phyloP scores from a whole-genome alignment of 2,797 vertebrate genomes.

The Sternotherus odoratus region DNA sequence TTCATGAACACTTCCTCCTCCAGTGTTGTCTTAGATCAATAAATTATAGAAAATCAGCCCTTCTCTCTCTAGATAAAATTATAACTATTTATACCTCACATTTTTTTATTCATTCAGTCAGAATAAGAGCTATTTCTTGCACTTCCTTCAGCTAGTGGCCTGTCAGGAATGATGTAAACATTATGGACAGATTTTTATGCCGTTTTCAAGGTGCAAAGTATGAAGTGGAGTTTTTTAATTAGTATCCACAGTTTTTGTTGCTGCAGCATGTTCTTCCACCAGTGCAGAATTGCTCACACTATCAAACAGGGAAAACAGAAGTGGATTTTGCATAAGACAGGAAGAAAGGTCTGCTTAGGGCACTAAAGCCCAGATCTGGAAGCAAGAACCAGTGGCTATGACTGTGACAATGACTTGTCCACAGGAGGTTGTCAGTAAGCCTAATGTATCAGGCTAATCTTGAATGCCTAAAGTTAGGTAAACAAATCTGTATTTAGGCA shows the following conservation, averaged over 20 bases:
- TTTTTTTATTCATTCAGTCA: neutral
- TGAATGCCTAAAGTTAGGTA: neutral
- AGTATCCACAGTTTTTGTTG: neutral
- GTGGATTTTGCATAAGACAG: neutral
- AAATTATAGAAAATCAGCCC: neutral
- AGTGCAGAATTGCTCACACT: neutral
- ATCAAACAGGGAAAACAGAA: neutral
- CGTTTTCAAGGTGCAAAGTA: neutral
- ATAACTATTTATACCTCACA: conserved; percentile 1
- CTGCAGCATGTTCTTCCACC: neutral
- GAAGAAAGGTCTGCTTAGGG: neutral
- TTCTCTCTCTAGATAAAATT: conserved; percentile 28
- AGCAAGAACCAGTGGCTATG: neutral
- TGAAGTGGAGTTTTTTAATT: neutral
- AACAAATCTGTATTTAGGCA: neutral
- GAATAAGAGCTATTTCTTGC: neutral
- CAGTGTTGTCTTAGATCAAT: neutral
- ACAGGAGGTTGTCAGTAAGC: neutral
- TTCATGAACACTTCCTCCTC: neutral
- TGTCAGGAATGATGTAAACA: neutral
- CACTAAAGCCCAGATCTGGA: neutral
- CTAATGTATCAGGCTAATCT: neutral
- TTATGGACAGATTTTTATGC: neutral
- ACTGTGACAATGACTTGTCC: neutral
- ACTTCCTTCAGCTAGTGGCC: neutral